Conservation (phyloP, 2,113 vertebrate genomes). For the Balaeniceps rex region DNA sequence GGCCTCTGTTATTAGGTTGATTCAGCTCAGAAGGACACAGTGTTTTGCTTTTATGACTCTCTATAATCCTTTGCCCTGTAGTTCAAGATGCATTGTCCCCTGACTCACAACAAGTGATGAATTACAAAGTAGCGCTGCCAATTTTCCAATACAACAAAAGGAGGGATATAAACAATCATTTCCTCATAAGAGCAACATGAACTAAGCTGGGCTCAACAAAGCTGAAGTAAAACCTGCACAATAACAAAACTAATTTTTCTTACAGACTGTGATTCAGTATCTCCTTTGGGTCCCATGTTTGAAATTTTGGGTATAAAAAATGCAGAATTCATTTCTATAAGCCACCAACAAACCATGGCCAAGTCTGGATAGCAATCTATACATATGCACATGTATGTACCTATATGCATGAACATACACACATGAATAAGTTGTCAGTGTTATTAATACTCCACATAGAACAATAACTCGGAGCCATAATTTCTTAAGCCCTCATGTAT, state of each 20-base stretch:
- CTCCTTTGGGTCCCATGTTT: neutral
- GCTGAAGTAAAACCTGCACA: neutral
- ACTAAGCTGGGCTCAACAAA: neutral
- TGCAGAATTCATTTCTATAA: neutral
- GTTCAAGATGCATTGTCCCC: slow-evolving; percentile 15
- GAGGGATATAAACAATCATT: slow-evolving; percentile 41
- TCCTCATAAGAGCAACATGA: slow-evolving; percentile 15
- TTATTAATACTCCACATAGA: neutral
- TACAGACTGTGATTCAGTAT: neutral
- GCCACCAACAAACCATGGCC: neutral
- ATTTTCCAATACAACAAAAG: slow-evolving; percentile 51
- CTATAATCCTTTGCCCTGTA: neutral
- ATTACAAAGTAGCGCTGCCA: neutral
- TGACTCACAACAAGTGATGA: slow-evolving; percentile 43
- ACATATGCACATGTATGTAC: neutral
- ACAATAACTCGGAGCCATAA: neutral
- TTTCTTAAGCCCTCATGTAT: neutral
- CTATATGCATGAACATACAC: neutral
- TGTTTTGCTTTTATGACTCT: neutral
- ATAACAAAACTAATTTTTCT: neutral
- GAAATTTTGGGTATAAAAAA: neutral
- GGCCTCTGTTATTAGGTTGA: neutral
- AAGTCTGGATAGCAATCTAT: neutral
- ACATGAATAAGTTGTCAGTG: neutral
- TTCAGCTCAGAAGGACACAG: neutral